These are phyloP conservation scores for Phengaris alcon DNA, from an alignment of 2,888 invertebrate genomes.

Conservation along the genomic window DNA sequence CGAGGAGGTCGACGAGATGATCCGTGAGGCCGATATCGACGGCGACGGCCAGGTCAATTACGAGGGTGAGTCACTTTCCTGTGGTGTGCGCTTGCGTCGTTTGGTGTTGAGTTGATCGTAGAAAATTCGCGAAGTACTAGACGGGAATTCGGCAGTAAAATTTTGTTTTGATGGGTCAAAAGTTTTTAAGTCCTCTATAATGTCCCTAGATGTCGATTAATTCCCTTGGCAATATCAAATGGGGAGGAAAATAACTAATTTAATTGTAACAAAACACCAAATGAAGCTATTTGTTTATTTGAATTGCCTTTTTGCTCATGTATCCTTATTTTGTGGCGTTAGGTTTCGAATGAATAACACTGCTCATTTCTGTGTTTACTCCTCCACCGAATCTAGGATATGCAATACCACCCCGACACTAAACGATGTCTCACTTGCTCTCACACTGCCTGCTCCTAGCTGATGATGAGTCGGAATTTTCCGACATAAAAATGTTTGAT, in stretches of 20 bases:
- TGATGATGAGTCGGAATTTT: constrained; percentile 43
- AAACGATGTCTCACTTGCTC: constrained; percentile 17
- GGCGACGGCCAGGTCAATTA: constrained; percentile 99
- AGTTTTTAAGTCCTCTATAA: no score
- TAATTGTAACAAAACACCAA: constrained; percentile 26
- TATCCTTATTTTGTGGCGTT: constrained; percentile 20
- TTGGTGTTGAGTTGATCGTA: not conserved
- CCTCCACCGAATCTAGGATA: constrained; percentile 18
- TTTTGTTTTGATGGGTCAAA: no score
- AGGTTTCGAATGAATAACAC: constrained; percentile 12
- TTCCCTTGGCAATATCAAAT: not conserved
- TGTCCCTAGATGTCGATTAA: no score
- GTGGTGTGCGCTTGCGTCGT: constrained; percentile 3
- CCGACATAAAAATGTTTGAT: constrained; percentile 41
- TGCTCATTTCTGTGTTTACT: constrained; percentile 12
- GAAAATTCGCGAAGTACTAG: no score
- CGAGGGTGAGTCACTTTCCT: constrained; percentile 82
- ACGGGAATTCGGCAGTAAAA: no score
- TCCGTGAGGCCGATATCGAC: constrained; percentile 98
- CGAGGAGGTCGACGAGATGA: constrained; percentile 99
- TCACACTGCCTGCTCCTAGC: constrained; percentile 41
- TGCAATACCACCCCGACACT: constrained; percentile 25
- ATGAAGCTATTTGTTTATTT: constrained; percentile 19
- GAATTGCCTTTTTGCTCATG: constrained; percentile 19
- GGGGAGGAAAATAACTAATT: no score